Evolutionary conservation across 2,113 vertebrate genomes (phyloP).

Genomic region (Nothocercus julius): DNA sequence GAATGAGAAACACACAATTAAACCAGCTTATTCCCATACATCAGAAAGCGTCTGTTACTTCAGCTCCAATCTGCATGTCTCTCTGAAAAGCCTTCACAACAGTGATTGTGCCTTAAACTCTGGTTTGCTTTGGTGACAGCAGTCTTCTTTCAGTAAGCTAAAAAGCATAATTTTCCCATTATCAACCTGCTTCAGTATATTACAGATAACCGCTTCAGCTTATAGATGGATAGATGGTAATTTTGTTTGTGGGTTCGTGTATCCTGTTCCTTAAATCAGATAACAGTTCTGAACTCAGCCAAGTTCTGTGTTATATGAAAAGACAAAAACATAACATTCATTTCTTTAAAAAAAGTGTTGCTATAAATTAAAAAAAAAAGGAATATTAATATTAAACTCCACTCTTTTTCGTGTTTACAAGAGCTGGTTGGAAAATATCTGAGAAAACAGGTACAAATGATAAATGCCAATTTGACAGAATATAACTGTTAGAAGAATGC

Average conservation of each 20-base stretch:
- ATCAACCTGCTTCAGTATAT: neutral
- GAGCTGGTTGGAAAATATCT: neutral
- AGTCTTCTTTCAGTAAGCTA: neutral
- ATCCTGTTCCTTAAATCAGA: neutral
- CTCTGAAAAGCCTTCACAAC: neutral
- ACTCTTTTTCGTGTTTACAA: neutral
- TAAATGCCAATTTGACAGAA: constrained; percentile 21
- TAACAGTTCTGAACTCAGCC: neutral
- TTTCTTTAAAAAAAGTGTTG: constrained; percentile 4
- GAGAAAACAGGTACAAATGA: neutral
- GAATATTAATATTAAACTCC: constrained; percentile 22
- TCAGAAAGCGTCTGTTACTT: neutral
- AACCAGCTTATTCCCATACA: neutral
- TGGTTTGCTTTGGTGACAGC: neutral
- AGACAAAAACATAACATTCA: neutral
- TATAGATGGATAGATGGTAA: neutral
- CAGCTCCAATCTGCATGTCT: neutral
- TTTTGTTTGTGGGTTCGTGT: neutral
- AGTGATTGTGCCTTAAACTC: neutral
- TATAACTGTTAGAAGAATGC: neutral
- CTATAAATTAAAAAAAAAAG: neutral
- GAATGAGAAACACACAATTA: neutral
- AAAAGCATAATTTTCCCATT: neutral
- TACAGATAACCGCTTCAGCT: neutral
- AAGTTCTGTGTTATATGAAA: neutral